A percentile compares a stretch with the other conserved stretches of the same genome.
phyloP scores from a whole-genome alignment of 1,140 invertebrate genomes.

The Bombus cullumanus region DNA sequence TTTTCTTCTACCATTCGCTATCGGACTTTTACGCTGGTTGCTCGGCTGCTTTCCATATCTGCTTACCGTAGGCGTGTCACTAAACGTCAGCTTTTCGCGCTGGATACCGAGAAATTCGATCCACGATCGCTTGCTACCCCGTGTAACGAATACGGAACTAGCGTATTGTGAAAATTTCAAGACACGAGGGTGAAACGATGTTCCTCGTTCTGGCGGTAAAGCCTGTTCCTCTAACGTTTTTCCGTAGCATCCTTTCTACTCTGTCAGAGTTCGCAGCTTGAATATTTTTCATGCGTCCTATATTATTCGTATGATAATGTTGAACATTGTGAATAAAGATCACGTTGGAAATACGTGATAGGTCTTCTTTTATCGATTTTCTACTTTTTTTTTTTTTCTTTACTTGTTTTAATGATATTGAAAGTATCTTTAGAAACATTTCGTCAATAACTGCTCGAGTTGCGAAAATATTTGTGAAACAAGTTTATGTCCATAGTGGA shows the following conservation, averaged over 20 bases:
- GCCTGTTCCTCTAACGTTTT: no score
- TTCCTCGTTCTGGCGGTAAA: neutral
- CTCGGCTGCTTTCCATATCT: conserved; percentile 30
- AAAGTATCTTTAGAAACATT: no score
- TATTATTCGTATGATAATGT: no score
- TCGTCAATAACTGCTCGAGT: no score
- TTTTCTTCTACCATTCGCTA: conserved; percentile 18
- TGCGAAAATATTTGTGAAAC: no score
- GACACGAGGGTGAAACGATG: neutral
- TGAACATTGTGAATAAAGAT: no score
- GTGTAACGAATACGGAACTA: neutral
- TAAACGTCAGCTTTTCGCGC: conserved; percentile 24
- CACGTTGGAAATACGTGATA: no score
- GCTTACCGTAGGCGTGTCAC: conserved; percentile 43
- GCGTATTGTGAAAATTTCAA: conserved; percentile 19
- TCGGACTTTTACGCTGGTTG: conserved; percentile 22
- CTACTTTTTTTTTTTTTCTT: no score
- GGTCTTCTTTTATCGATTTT: no score
- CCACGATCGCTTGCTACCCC: neutral
- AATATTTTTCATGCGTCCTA: neutral
- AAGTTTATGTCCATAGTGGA: no score
- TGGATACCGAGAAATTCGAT: conserved; percentile 44
- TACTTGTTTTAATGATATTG: no score
- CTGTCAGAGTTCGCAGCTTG: neutral
- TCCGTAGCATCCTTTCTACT: neutral